Evolutionary conservation across 2,888 invertebrate genomes (phyloP).

Genomic region (Drosophila falleni): DNA sequence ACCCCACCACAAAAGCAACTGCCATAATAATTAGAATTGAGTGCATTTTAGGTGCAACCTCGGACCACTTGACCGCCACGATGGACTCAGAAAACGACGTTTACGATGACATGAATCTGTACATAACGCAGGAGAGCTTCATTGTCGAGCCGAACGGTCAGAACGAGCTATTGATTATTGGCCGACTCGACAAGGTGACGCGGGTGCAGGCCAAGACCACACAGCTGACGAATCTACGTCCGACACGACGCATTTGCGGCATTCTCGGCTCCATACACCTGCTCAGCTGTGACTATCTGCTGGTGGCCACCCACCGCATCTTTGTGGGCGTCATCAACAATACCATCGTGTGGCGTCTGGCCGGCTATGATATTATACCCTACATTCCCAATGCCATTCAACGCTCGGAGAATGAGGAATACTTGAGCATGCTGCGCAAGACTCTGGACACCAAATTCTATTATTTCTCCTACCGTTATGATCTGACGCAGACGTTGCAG

Average conservation of each 20-base stretch:
- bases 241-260: slow-evolving; percentile 92
- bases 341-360: slow-evolving; percentile 92
- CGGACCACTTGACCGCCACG: slow-evolving; percentile 9
- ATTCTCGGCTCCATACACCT: slow-evolving; percentile 94
- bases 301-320: slow-evolving; percentile 94
- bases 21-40: slow-evolving; percentile 10
- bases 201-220: slow-evolving; percentile 88
- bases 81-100: slow-evolving; percentile 81
- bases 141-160: slow-evolving; percentile 93
- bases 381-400: slow-evolving; percentile 93
- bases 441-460: slow-evolving; percentile 94
- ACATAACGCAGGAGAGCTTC: slow-evolving; percentile 95
- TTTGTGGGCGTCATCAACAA: slow-evolving; percentile 92
- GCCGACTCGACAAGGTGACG: slow-evolving; percentile 91
- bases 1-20: slow-evolving; percentile 10
- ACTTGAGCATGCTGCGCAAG: slow-evolving; percentile 93
- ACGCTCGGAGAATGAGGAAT: slow-evolving; percentile 92
- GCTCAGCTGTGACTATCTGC: slow-evolving; percentile 93
- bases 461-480: slow-evolving; percentile 97
- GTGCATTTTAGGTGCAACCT: slow-evolving; percentile 21
- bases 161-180: slow-evolving; percentile 92
- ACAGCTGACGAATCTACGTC: slow-evolving; percentile 88
- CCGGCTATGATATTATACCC: slow-evolving; percentile 93
- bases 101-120: slow-evolving; percentile 92
- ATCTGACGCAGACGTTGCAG: slow-evolving; percentile 96